Conservation (phyloP, 1,140 invertebrate genomes). For the Aphelenchoides avenae region DNA sequence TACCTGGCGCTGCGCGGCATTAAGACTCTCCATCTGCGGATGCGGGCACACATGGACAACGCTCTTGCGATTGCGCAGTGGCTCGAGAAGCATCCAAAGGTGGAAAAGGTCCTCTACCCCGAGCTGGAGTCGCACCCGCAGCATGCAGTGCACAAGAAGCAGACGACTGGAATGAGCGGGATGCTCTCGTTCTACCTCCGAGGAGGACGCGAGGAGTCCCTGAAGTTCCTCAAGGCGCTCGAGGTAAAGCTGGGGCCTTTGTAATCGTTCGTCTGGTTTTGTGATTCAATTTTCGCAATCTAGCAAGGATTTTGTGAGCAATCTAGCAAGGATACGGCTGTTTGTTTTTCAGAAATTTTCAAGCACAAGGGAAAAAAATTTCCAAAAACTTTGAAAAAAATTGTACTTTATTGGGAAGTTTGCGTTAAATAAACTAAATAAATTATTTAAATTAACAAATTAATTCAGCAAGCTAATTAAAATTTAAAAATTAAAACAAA, state of each 20-base stretch:
- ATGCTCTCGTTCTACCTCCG: conserved; percentile 83
- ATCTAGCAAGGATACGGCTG: too few species aligned
- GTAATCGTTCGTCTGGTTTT: too few species aligned
- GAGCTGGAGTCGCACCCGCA: conserved; percentile 83
- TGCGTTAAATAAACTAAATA: too few species aligned
- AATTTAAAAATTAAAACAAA: too few species aligned
- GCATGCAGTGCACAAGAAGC: conserved; percentile 73
- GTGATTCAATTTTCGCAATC: too few species aligned
- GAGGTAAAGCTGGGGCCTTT: conserved; percentile 16
- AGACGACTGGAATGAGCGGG: conserved; percentile 83
- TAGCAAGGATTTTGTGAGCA: too few species aligned
- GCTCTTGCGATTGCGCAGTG: conserved; percentile 69
- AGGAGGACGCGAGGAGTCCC: conserved; percentile 71
- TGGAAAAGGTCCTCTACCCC: conserved; percentile 78
- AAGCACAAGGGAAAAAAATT: too few species aligned
- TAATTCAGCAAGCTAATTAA: background rate
- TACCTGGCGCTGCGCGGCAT: conserved; percentile 84
- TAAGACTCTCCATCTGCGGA: conserved; percentile 86
- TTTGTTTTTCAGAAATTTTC: too few species aligned
- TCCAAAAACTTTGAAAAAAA: too few species aligned
- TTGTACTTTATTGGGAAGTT: too few species aligned
- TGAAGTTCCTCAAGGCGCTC: conserved; percentile 69
- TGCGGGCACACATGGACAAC: conserved; percentile 81
- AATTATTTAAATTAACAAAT: conserved; percentile 22
- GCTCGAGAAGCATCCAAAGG: conserved; percentile 72